Evolutionary conservation across 2,113 vertebrate species (phyloP), one percentile per base, ranked within the genome.

Genomic region (Cephalopholis sonnerati): DNA sequence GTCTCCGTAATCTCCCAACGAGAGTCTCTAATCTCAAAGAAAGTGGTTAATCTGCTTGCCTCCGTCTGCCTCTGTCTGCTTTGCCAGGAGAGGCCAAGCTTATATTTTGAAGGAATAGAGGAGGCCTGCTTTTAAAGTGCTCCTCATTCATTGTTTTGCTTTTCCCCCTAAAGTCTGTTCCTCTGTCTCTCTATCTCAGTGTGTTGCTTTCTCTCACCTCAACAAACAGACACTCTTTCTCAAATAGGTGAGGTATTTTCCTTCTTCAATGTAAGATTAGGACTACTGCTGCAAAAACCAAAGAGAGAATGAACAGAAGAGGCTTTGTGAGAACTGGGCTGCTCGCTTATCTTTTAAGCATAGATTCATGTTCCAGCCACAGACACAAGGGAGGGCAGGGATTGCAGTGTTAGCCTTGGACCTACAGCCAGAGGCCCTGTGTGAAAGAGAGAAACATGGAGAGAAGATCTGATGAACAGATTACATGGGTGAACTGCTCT

Each of bases 11-110:
- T 93, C 92, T 91, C 82, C 62, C 78, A 87, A 86, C 44, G 66
- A 85, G 87, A 77, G 86, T 80, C 53, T 86, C 75, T 93, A 91
- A 94, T 93, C 90, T 92, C 58, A 79, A 82, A 89, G 73, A 89
- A 90, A 93, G 86, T 90, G 84, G 69, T 89, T 92, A 89, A 92
- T 93, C 90, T 94, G 71, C 77, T 83, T 32, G 79, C 46, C 70
- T 89, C 61, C 36, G 61, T 89, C 78, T 89, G 84, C 73, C 83
- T 63, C 69, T 39, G 79, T 82, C 77, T 84, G 79, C 78, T 79
- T 68, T 3, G 8, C 78, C 61, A 88, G 39, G 58, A 84, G 77
- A 76, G 87, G 84, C 82, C 82, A 76, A 53, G 59, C 15, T 79
- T 78, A 62, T 64, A 48, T 79, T 72, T 68, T 73, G 27, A 58